Percentiles rank a stretch among this genome's conserved stretches.
Conservation (phyloP, 2,888 invertebrate species). For the Cynaeus angustus region DNA sequence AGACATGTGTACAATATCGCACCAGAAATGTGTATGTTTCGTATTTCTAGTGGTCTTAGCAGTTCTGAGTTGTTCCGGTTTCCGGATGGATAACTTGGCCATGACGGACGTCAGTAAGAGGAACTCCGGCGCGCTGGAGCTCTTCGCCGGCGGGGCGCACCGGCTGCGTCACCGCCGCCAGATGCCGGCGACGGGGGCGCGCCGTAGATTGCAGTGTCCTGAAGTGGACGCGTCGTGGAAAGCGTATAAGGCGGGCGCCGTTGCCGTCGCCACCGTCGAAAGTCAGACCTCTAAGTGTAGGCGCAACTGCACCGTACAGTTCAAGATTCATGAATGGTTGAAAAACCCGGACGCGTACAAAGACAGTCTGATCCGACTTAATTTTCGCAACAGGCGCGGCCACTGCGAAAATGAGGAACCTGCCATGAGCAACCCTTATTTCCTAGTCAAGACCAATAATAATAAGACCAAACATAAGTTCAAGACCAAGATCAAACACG, state of each 20-base stretch:
- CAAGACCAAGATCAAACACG: no score
- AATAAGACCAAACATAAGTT: no score
- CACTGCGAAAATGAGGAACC: conserved; percentile 52
- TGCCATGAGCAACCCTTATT: conserved; percentile 56
- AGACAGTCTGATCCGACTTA: conserved; percentile 73
- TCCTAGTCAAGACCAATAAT: conserved; percentile 72
- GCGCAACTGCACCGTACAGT: conserved; percentile 78
- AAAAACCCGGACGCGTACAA: conserved; percentile 71
- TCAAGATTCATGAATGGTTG: conserved; percentile 78
- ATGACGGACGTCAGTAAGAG: conserved; percentile 67
- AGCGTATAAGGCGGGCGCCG: conserved; percentile 78
- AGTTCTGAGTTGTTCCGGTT: conserved; percentile 71
- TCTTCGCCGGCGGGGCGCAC: conserved; percentile 53
- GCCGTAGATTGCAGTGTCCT: conserved; percentile 69
- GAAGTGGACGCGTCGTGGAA: conserved; percentile 78
- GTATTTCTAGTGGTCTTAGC: conserved; percentile 70
- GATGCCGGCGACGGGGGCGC: conserved; percentile 51
- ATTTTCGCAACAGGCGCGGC: conserved; percentile 70
- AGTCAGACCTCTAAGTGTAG: conserved; percentile 74
- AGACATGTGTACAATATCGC: conserved; percentile 71
- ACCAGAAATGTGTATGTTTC: conserved; percentile 72
- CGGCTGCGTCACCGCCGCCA: conserved; percentile 61
- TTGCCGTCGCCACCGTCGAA: conserved; percentile 79
- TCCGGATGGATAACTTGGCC: conserved; percentile 70
- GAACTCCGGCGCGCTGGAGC: conserved; percentile 54